These are phyloP conservation scores for Ornithoptera priamus DNA, from an alignment of 2,888 invertebrate genomes.

Conservation along the genomic window DNA sequence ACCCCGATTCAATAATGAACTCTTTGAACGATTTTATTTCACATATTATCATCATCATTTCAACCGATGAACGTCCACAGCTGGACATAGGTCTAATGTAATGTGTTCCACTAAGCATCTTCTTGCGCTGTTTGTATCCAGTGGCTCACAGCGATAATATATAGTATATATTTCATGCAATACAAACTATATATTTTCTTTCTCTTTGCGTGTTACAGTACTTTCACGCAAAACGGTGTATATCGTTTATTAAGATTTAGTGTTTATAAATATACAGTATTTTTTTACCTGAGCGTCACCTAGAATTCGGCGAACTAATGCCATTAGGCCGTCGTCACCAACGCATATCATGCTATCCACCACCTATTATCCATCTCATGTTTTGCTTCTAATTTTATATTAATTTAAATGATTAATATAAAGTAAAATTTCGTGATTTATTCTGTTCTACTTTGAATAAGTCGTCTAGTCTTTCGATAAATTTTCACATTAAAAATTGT, in stretches of 20 bases:
- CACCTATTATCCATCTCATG: constrained; percentile 59
- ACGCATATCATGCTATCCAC: constrained; percentile 79
- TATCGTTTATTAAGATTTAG: not conserved
- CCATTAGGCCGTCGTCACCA: constrained; percentile 87
- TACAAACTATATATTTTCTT: no score
- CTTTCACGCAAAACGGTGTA: not conserved
- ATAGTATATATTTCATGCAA: no score
- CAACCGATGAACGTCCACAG: no score
- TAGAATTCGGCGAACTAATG: constrained; percentile 91
- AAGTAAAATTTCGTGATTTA: not conserved
- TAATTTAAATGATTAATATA: not conserved
- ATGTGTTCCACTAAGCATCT: no score
- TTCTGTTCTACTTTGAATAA: not conserved
- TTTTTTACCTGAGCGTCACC: constrained; percentile 89
- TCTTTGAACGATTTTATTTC: no score
- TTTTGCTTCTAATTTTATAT: constrained; percentile 34
- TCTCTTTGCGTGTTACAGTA: no score
- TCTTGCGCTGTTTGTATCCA: no score
- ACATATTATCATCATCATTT: no score
- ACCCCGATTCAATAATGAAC: no score
- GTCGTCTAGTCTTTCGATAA: not conserved
- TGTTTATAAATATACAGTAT: no score
- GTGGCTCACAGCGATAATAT: no score
- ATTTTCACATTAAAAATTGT: not conserved
- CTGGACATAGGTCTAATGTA: no score